Base-by-base conservation (phyloP, 1,140 invertebrate species). In the Drosophila azteca region DNA sequence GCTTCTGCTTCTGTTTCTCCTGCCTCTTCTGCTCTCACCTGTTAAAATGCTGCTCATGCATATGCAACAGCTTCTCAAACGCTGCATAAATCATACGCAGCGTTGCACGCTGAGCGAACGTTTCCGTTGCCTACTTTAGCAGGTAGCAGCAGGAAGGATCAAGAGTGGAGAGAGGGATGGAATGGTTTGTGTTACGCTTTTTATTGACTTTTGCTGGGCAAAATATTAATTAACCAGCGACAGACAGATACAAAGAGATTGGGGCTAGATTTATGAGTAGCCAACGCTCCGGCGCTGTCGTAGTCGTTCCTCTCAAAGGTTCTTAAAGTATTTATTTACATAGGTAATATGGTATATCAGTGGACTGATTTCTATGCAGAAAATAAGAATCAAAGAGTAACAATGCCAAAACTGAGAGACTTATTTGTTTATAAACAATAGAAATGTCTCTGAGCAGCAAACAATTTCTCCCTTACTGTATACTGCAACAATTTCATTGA, bases 1-100 rank as follows among this genome's bases (percentile, higher is more conserved):
- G 61, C 70, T 63, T 58, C 13, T 31, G 51, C 59, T 46, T 53
- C 61, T 29, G 61, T 22, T 48, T 50, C 58, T 22, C 39, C 4
- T 13, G 26, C 55, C 49, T 43, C 49, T 39, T 53, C 45, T 8
- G 29, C 35, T 53, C 35, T 53, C 49, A 66, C 54, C 46, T 48
- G n/a, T 31, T 20, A 35, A 35, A 45, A 45, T 48, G 29, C 15
- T 61, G 39, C 50, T 51, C 62, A 88, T 87, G 75, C 83, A 88
- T 88, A 87, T 87, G 82, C 82, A 87, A 88, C 83, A 87, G 78
- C 68, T 64, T 75, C 73, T 20, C 65, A 76, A 83, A 64, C 58
- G 74, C 73, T 77, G 81, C 81, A 85, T 85, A 81, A 85, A 87
- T 85, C 76, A 85, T 78, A 75, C 81, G 68, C 74, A 72, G 64